phyloP scores from a whole-genome alignment of 2,797 vertebrate genomes.

The Sarcophilus harrisii region DNA sequence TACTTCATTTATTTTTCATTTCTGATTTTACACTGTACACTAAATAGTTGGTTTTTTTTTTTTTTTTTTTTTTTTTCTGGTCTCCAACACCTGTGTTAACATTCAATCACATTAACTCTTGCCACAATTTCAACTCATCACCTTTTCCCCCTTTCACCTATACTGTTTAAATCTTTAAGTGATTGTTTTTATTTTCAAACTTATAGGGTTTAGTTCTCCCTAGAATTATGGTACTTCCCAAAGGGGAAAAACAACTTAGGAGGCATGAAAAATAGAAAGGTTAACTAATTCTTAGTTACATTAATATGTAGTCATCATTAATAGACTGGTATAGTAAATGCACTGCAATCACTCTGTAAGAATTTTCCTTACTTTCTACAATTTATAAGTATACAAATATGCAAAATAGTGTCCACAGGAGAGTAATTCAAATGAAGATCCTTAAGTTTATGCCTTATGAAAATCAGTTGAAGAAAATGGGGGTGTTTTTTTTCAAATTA shows the following conservation, averaged over 20 bases:
- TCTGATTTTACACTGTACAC: constrained; percentile 74
- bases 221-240: background rate
- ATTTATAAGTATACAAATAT: background rate
- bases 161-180: background rate
- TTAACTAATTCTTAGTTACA: background rate
- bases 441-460: background rate
- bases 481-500: background rate
- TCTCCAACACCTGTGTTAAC: constrained; percentile 56
- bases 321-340: background rate
- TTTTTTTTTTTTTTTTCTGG: constrained; percentile 58
- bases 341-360: background rate
- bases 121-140: background rate
- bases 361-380: background rate
- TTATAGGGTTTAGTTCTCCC: background rate
- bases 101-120: constrained; percentile 47
- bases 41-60: constrained; percentile 61
- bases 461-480: background rate
- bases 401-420: background rate
- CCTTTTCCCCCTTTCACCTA: background rate
- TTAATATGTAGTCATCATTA: background rate
- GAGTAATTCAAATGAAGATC: background rate
- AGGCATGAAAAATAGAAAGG: background rate
- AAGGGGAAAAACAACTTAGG: background rate
- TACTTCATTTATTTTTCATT: constrained; percentile 70
- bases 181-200: constrained; percentile 33